Evolutionary conservation across 2,797 vertebrate species (phyloP).

Genomic region (Hybognathus amarus): DNA sequence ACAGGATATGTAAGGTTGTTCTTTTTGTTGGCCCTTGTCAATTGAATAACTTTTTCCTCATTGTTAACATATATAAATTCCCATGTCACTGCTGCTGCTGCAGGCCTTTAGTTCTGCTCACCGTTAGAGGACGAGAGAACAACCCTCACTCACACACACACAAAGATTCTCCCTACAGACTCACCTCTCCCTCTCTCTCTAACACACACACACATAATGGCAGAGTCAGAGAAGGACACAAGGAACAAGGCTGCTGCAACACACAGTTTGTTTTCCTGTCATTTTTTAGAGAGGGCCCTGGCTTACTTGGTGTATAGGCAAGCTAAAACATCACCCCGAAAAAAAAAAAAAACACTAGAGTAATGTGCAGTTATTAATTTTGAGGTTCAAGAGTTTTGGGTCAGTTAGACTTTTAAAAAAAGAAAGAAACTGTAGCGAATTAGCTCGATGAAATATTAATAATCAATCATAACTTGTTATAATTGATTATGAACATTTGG

Average conservation of each 20-base stretch:
- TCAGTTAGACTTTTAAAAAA: not conserved
- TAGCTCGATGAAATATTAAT: too few relatives aligned
- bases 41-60: slow-evolving; percentile 45
- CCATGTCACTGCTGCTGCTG: slow-evolving; percentile 47
- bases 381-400: not conserved
- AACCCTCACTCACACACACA: not conserved
- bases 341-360: not conserved
- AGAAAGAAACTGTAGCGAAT: too few relatives aligned
- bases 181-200: not conserved
- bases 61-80: slow-evolving; percentile 58
- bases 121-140: slow-evolving; percentile 46
- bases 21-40: slow-evolving; percentile 37
- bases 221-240: slow-evolving; percentile 28
- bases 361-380: not conserved
- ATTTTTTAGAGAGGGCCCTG: not conserved
- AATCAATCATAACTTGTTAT: too few relatives aligned
- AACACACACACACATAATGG: not conserved
- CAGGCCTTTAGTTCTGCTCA: slow-evolving; percentile 50
- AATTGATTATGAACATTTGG: too few relatives aligned
- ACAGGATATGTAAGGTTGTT: slow-evolving; percentile 18
- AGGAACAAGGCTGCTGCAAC: slow-evolving; percentile 23
- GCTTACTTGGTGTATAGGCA: not conserved
- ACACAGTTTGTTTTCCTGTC: slow-evolving; percentile 26
- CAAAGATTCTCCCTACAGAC: too few relatives aligned
- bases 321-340: not conserved